phyloP scores from a whole-genome alignment of 2,888 invertebrate genomes.

The Calliphora vomitoria region DNA sequence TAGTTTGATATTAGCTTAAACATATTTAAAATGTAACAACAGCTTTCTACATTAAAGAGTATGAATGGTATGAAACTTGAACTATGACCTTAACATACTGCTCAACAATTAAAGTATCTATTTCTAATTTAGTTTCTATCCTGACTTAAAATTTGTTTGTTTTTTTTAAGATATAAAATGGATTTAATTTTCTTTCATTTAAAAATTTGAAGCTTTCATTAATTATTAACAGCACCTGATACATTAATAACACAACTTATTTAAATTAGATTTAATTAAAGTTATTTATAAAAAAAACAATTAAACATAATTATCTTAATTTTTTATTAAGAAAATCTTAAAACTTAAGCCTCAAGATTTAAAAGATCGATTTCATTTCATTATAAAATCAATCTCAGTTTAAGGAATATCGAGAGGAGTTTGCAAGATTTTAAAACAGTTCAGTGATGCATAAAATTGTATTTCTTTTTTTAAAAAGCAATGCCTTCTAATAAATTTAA shows the following conservation, averaged over 20 bases:
- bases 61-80: too few species aligned
- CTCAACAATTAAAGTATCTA: too few species aligned
- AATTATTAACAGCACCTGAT: conserved; percentile 62
- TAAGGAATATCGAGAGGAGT: neutral
- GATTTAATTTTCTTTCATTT: neutral
- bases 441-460: neutral
- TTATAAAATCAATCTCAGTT: neutral
- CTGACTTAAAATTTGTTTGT: neutral
- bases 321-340: neutral
- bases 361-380: neutral
- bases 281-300: conserved; percentile 50
- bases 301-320: neutral
- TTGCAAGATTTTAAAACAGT: neutral
- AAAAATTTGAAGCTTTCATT: conserved; percentile 16
- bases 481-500: neutral
- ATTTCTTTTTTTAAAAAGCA: neutral
- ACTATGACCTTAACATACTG: too few species aligned
- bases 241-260: conserved; percentile 69
- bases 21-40: too few species aligned
- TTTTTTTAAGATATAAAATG: neutral
- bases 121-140: neutral
- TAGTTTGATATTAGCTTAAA: too few species aligned
- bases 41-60: too few species aligned
- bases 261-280: conserved; percentile 68
- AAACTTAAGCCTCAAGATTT: neutral